A percentile compares a stretch with the other conserved stretches of the same genome.
Evolutionary conservation across 23 tunicate genomes (phyloP).

Genomic region (Halocynthia roretzi): DNA sequence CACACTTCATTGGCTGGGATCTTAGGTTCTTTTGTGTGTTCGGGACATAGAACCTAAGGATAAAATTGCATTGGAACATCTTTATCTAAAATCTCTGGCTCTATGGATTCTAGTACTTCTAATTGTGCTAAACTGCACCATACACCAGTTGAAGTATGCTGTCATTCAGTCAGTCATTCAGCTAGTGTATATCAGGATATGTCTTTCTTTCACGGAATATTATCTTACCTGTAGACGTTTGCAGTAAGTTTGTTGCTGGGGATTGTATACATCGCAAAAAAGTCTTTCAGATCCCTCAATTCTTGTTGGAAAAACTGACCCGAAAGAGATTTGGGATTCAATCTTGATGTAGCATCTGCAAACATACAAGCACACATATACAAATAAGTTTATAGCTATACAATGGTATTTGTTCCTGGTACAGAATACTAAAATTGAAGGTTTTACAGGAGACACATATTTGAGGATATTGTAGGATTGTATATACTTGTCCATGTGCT

Average conservation of each 20-base stretch:
- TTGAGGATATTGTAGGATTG: neutral
- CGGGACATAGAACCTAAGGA: conserved; percentile 79
- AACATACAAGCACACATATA: neutral
- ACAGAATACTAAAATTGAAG: neutral
- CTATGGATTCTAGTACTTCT: neutral
- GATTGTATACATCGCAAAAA: conserved; percentile 85
- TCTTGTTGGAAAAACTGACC: conserved; percentile 78
- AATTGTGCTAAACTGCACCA: too few species aligned
- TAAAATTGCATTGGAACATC: neutral
- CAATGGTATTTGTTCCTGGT: too few species aligned
- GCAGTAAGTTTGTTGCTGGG: conserved; percentile 85
- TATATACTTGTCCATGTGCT: conserved; percentile 79
- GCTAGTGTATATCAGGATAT: too few species aligned
- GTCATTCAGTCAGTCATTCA: too few species aligned
- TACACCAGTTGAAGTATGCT: too few species aligned
- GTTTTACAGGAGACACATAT: neutral
- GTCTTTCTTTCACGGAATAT: too few species aligned
- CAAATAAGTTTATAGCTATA: too few species aligned
- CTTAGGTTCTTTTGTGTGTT: conserved; percentile 88
- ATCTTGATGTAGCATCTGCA: conserved; percentile 87
- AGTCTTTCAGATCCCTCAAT: conserved; percentile 87
- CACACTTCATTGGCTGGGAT: conserved; percentile 71
- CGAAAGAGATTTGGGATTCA: conserved; percentile 83
- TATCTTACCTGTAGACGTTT: conserved; percentile 63
- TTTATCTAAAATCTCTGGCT: neutral